Evolutionary conservation across 1,140 invertebrate species (phyloP).

Genomic region (Macrotrachela quadricornifera): DNA sequence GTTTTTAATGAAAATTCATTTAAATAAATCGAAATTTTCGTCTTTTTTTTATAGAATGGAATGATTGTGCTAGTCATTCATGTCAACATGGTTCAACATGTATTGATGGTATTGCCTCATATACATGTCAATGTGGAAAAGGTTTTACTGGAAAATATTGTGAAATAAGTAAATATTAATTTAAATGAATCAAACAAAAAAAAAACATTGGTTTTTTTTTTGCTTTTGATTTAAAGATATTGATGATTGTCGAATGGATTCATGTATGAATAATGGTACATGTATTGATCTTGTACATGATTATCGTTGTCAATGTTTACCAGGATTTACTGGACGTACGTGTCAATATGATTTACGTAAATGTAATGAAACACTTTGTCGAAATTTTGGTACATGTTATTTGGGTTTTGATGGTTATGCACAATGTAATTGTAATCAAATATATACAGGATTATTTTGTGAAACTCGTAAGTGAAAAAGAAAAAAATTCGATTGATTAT

Average conservation of each 20-base stretch:
- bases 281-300: constrained; percentile 37
- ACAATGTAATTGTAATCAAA: too few relatives aligned
- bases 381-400: too few relatives aligned
- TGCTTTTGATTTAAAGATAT: neutral
- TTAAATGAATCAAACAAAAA: too few relatives aligned
- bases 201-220: too few relatives aligned
- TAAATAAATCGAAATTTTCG: too few relatives aligned
- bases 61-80: constrained; percentile 3
- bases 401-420: too few relatives aligned
- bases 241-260: constrained; percentile 9
- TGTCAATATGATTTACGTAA: constrained; percentile 10
- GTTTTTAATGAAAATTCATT: too few relatives aligned
- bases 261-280: constrained; percentile 10
- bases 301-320: constrained; percentile 80
- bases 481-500: too few relatives aligned
- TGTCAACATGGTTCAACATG: constrained; percentile 9
- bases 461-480: too few relatives aligned
- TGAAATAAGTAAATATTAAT: neutral
- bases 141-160: constrained; percentile 6
- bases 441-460: too few relatives aligned
- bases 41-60: too few relatives aligned
- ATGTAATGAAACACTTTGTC: neutral
- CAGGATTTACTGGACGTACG: constrained; percentile 63
- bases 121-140: constrained; percentile 3
- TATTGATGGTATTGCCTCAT: constrained; percentile 1